Evolutionary conservation across 2,113 vertebrate genomes (phyloP).

Genomic region (Osmerus eperlanus): DNA sequence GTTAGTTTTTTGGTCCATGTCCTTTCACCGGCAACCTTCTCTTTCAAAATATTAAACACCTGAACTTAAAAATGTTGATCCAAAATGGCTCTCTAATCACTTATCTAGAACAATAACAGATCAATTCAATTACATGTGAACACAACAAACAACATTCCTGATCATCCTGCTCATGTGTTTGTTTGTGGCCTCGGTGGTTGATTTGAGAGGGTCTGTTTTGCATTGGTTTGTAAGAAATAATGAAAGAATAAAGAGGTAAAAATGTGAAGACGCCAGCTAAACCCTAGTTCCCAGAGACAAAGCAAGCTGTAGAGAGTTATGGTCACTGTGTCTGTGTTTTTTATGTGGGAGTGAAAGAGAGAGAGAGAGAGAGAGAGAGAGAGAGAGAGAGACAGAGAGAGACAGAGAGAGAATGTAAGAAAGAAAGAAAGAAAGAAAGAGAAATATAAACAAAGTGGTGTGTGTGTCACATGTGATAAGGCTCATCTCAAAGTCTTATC

Average conservation of each 20-base stretch:
- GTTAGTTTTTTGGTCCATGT: too few relatives aligned
- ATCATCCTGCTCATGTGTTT: too few relatives aligned
- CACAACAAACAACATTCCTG: too few relatives aligned
- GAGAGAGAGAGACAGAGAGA: not conserved
- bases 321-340: constrained; percentile 1
- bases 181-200: not conserved
- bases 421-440: not conserved
- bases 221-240: constrained; percentile 39
- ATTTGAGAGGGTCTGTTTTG: constrained; percentile 49
- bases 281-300: too few relatives aligned
- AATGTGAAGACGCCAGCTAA: not conserved
- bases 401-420: not conserved
- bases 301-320: not conserved
- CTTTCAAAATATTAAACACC: too few relatives aligned
- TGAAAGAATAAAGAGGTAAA: constrained; percentile 31
- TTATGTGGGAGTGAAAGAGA: not conserved
- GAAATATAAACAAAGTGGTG: not conserved
- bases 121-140: too few relatives aligned
- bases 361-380: too few relatives aligned
- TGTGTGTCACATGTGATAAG: constrained; percentile 2
- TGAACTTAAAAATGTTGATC: too few relatives aligned
- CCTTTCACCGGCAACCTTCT: too few relatives aligned
- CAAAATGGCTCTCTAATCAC: too few relatives aligned
- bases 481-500: constrained; percentile 34
- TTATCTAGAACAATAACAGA: too few relatives aligned